Percentiles rank a stretch among this genome's conserved stretches.
These are phyloP conservation scores for Ceryle rudis DNA, from an alignment of 2,797 vertebrate genomes.

Conservation along the genomic window DNA sequence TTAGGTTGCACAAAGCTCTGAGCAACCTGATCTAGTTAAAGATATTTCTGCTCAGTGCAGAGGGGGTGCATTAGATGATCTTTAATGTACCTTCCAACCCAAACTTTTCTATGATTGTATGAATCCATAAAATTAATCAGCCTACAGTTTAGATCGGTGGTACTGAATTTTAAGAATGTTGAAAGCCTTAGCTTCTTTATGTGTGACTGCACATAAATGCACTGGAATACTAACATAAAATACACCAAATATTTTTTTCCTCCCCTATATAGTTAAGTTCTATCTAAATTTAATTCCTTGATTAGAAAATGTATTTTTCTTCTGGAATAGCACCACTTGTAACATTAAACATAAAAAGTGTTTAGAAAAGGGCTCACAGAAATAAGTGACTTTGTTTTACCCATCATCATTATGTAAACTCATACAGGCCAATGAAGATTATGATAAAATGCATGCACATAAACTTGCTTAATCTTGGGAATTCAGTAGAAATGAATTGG, in stretches of 20 bases:
- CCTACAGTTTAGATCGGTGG: background rate
- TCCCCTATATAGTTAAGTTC: background rate
- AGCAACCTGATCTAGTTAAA: background rate
- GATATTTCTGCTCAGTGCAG: background rate
- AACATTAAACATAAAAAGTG: background rate
- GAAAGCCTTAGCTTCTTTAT: background rate
- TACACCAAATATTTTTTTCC: background rate
- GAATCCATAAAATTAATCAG: background rate
- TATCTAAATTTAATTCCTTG: background rate
- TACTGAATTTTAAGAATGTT: background rate
- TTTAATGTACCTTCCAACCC: background rate
- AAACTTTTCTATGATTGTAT: background rate
- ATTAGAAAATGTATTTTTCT: background rate
- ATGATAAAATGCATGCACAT: background rate
- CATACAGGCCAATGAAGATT: background rate
- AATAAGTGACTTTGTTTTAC: background rate
- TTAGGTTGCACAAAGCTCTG: background rate
- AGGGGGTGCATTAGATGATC: rapidly evolving
- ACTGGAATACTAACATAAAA: background rate
- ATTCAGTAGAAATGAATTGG: background rate
- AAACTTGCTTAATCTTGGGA: background rate
- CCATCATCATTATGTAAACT: background rate
- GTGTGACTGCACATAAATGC: background rate
- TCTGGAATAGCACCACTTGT: background rate
- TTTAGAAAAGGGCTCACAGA: background rate